Conservation (phyloP, 2,797 vertebrate genomes). For the Lagothrix lagotricha region DNA sequence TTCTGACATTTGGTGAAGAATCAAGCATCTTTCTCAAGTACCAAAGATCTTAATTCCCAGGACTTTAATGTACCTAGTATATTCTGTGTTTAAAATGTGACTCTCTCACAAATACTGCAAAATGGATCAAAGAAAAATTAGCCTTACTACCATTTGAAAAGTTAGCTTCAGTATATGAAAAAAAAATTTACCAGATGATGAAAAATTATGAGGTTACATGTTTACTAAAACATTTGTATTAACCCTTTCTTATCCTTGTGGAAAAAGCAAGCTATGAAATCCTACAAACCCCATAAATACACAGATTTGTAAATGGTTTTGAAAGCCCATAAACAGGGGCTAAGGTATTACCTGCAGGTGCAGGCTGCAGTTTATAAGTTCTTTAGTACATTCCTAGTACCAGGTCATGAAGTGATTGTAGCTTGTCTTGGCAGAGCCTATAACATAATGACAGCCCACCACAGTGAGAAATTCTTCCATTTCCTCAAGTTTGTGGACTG, state of each 20-base stretch:
- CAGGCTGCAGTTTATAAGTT: not conserved
- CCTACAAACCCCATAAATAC: not conserved
- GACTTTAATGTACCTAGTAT: not conserved
- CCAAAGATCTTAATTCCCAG: not conserved
- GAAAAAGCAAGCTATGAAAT: not conserved
- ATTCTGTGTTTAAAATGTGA: conserved; percentile 15
- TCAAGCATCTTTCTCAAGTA: not conserved
- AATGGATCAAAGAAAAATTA: not conserved
- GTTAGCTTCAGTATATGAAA: not conserved
- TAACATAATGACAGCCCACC: not conserved
- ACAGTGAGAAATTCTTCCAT: not conserved
- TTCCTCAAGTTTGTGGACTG: not conserved
- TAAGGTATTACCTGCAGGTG: not conserved
- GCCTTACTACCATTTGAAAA: not conserved
- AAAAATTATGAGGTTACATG: not conserved
- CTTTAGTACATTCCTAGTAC: not conserved
- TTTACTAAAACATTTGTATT: not conserved
- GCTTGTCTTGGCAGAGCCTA: not conserved
- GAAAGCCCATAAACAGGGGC: not conserved
- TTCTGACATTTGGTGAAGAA: not conserved
- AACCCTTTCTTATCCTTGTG: not conserved
- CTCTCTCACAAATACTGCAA: not conserved
- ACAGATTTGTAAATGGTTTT: not conserved
- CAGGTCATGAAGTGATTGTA: not conserved
- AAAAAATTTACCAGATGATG: not conserved